Percentiles rank a stretch among this genome's conserved stretches.
Conservation (phyloP, 2,113 vertebrate species). For the Sclerurus mexicanus region DNA sequence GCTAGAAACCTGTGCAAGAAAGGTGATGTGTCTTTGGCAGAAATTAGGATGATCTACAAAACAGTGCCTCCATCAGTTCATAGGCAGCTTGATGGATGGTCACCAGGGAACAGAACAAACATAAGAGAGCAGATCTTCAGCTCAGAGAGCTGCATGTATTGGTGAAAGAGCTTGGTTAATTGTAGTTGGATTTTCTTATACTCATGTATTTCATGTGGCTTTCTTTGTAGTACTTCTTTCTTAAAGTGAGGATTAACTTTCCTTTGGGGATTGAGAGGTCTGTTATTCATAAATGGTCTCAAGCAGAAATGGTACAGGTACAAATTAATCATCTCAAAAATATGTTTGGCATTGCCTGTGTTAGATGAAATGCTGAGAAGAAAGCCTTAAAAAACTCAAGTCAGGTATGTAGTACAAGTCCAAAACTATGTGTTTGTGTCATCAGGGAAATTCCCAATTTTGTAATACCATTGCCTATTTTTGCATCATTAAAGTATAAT, state of each 20-base stretch:
- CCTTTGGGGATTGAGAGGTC: neutral
- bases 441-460: neutral
- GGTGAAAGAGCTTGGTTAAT: neutral
- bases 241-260: neutral
- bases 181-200: neutral
- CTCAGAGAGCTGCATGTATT: neutral
- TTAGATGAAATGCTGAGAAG: neutral
- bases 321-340: neutral
- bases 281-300: neutral
- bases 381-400: neutral
- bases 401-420: neutral
- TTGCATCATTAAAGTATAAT: neutral
- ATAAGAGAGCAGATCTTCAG: neutral
- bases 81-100: neutral
- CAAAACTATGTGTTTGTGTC: neutral
- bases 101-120: neutral
- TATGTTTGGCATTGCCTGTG: neutral
- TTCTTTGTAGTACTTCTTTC: neutral
- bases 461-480: neutral
- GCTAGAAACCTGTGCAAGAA: neutral
- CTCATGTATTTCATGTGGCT: neutral
- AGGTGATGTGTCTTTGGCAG: neutral
- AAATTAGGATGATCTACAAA: neutral
- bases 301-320: neutral
- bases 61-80: neutral